These are phyloP conservation scores for Semicossyphus pulcher DNA, from an alignment of 2,113 vertebrate genomes.

Conservation along the genomic window DNA sequence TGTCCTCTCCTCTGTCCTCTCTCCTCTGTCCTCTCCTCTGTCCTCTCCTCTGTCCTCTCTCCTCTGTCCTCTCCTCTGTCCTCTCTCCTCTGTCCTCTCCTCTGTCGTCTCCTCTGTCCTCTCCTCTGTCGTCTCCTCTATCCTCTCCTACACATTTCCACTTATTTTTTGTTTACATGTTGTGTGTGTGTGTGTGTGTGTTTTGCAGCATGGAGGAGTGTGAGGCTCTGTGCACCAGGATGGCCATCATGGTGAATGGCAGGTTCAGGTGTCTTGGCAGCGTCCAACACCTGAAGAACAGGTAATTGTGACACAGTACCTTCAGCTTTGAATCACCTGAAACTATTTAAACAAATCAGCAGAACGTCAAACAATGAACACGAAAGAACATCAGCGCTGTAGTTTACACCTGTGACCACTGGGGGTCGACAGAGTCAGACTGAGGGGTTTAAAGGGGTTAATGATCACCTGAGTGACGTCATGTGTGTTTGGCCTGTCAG, in stretches of 20 bases:
- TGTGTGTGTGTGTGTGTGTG: slow-evolving; percentile 22
- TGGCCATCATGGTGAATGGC: slow-evolving; percentile 99
- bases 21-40: not conserved
- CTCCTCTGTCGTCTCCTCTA: not conserved
- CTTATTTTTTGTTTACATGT: slow-evolving; percentile 13
- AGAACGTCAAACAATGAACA: too few species aligned
- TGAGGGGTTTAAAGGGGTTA: too few species aligned
- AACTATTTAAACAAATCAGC: too few species aligned
- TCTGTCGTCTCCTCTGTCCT: not conserved
- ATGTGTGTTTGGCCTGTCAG: slow-evolving; percentile 39
- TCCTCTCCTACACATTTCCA: not conserved
- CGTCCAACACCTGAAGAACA: slow-evolving; percentile 98
- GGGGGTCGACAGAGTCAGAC: too few species aligned
- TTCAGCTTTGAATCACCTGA: too few species aligned
- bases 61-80: not conserved
- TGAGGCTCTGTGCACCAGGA: slow-evolving; percentile 96
- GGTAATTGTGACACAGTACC: slow-evolving; percentile 80
- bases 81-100: not conserved
- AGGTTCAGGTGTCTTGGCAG: slow-evolving; percentile 96
- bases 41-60: not conserved
- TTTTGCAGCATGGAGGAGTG: slow-evolving; percentile 97
- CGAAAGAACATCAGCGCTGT: too few species aligned
- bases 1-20: not conserved
- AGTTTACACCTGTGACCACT: too few species aligned
- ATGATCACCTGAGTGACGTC: too few species aligned